Base-by-base conservation (phyloP, 2,797 vertebrate genomes). In the Liasis olivaceus region DNA sequence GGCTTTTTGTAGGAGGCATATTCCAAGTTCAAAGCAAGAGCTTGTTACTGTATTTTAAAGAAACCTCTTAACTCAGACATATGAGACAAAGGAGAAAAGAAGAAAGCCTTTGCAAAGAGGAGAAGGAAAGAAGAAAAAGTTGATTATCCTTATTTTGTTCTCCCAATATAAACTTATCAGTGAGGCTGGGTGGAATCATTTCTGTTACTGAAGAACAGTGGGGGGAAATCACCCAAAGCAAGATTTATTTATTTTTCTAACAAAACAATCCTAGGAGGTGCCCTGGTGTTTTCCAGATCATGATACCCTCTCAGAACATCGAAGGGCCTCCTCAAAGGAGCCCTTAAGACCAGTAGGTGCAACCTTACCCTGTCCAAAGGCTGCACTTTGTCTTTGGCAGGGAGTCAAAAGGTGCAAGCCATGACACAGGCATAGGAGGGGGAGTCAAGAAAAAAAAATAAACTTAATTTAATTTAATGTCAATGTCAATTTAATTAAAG, bases 1-100 rank as follows among this genome's bases (percentile, higher is more conserved):
- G 89, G 95, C 96, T 97, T 97, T 96, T 95, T 96, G 96, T 93
- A 93, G 93, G 94, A 93, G 94, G 94, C 92, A 96, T 96, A 98
- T 98, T 98, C 96, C 95, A 95, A 98, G 97, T 98, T 98, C 98
- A 98, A 98, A 99, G 98, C 85, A 62, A 97, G 92, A 94, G 94
- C 97, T 97, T 94, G 94, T 96, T 97, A 97, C 97, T 96, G 96
- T 96, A 95, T 94, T 95, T 93, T 96, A 95, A 97, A 97, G 97
- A 98, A 98, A 97, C 97, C 96, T 96, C 97, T 98, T 97, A 98
- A 97, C 97, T 98, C 95, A 90, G 95, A 97, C 97, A 96, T 92
- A 96, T 0, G 28, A 97, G 96, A 95, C 95, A 96, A 96, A 97
- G 94, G 89, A 58, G 87, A 89, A 93, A 86, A 94, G 89, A 91